Conservation (phyloP, 2,888 invertebrate genomes). For the Scaptomyza polygonia region DNA sequence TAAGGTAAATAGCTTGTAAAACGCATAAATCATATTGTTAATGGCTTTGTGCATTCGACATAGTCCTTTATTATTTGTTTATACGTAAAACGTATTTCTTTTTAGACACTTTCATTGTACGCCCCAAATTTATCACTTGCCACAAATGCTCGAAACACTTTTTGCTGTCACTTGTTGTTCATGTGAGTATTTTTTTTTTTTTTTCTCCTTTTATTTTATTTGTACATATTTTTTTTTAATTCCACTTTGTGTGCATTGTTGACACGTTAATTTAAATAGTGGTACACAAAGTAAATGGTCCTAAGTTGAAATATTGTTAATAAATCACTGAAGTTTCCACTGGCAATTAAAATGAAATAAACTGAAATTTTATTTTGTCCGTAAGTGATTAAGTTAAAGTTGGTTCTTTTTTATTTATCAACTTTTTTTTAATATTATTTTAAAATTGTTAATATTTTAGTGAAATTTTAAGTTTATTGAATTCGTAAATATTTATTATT, state of each 20-base stretch:
- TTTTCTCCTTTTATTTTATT: slow-evolving; percentile 13
- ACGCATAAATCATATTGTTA: slow-evolving; percentile 69
- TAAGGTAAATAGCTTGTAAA: slow-evolving; percentile 68
- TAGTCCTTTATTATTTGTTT: slow-evolving; percentile 55
- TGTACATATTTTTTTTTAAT: slow-evolving; percentile 4
- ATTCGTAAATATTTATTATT: too few relatives aligned
- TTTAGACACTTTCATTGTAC: slow-evolving; percentile 62
- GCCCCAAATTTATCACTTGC: slow-evolving; percentile 66
- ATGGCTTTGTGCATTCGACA: slow-evolving; percentile 52
- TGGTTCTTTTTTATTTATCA: too few relatives aligned
- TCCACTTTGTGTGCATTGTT: slow-evolving; percentile 29
- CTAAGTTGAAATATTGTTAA: slow-evolving; percentile 47
- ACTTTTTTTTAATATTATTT: too few relatives aligned
- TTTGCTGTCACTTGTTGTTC: slow-evolving; percentile 40
- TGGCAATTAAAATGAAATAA: slow-evolving; percentile 37
- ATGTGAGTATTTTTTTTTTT: slow-evolving; percentile 2
- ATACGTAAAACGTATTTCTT: slow-evolving; percentile 36
- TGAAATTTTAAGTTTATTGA: too few relatives aligned
- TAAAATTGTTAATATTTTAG: too few relatives aligned
- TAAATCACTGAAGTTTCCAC: slow-evolving; percentile 46
- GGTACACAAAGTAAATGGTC: slow-evolving; percentile 53
- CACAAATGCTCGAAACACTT: slow-evolving; percentile 60
- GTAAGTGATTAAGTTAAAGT: slow-evolving; percentile 1
- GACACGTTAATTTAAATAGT: slow-evolving; percentile 63
- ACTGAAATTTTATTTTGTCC: slow-evolving; percentile 15